phyloP scores from a whole-genome alignment of 53 echinoderm and acorn worm genomes.

The Zoroaster sp. region DNA sequence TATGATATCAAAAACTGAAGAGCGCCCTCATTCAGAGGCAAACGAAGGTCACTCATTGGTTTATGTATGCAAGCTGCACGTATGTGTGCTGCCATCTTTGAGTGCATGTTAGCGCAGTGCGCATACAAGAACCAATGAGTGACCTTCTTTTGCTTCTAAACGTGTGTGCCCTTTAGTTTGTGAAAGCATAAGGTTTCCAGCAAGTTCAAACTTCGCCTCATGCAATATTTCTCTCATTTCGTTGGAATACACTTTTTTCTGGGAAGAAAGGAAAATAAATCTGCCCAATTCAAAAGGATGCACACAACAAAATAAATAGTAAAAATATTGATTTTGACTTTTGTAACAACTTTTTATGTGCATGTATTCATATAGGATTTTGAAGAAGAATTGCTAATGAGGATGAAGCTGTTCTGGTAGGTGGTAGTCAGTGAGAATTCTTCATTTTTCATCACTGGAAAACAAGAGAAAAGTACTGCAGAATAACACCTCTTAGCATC shows the following conservation, averaged over 20 bases:
- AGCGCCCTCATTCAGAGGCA: no score
- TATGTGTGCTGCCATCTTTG: no score
- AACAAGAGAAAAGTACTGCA: not conserved
- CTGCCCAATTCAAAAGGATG: not conserved
- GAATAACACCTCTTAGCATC: no score
- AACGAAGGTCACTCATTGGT: no score
- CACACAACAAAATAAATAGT: no score
- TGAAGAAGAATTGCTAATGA: not conserved
- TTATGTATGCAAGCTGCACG: no score
- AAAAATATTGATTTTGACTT: not conserved
- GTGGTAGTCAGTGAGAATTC: not conserved
- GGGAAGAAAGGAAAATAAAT: not conserved
- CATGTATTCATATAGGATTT: constrained; percentile 11
- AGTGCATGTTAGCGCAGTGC: no score
- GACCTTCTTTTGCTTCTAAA: no score
- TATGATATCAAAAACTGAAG: no score
- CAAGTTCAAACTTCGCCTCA: not conserved
- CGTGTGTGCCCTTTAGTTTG: no score
- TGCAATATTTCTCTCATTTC: not conserved
- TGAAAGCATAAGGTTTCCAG: no score
- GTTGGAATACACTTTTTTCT: not conserved
- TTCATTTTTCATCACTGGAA: not conserved
- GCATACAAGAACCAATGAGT: no score
- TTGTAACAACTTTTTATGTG: not conserved
- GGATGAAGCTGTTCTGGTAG: not conserved